Conservation (phyloP, 2,797 vertebrate genomes). For the Cossypha caffra region DNA sequence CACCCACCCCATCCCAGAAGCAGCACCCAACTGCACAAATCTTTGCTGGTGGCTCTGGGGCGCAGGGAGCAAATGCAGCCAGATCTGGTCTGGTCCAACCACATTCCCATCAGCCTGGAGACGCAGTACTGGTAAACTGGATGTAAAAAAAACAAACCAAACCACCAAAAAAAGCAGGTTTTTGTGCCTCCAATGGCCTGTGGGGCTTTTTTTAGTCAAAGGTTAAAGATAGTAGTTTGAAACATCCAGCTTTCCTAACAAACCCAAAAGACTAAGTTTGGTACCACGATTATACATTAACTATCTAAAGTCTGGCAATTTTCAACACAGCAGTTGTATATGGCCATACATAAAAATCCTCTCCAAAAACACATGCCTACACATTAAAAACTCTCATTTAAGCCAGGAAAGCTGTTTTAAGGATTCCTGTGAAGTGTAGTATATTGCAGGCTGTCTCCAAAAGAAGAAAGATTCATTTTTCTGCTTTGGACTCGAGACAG, state of each 20-base stretch:
- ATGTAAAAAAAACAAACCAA: neutral
- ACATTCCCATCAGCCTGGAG: neutral
- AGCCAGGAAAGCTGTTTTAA: neutral
- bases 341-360: neutral
- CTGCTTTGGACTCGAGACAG: neutral
- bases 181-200: neutral
- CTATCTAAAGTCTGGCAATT: neutral
- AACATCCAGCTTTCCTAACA: neutral
- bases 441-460: neutral
- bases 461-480: neutral
- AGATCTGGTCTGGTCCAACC: rapidly evolving
- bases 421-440: neutral
- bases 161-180: neutral
- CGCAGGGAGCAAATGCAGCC: neutral
- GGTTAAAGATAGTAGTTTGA: rapidly evolving
- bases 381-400: neutral
- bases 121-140: neutral
- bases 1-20: neutral
- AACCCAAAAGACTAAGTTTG: neutral
- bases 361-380: neutral
- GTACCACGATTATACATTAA: neutral
- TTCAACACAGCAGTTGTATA: neutral
- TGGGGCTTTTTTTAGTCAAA: neutral
- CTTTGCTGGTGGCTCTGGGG: neutral
- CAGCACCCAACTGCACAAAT: neutral